A percentile compares a stretch with the other conserved stretches of the same genome.
These are phyloP conservation scores for Nomada fabriciana DNA, from an alignment of 2,888 invertebrate genomes.

Conservation along the genomic window DNA sequence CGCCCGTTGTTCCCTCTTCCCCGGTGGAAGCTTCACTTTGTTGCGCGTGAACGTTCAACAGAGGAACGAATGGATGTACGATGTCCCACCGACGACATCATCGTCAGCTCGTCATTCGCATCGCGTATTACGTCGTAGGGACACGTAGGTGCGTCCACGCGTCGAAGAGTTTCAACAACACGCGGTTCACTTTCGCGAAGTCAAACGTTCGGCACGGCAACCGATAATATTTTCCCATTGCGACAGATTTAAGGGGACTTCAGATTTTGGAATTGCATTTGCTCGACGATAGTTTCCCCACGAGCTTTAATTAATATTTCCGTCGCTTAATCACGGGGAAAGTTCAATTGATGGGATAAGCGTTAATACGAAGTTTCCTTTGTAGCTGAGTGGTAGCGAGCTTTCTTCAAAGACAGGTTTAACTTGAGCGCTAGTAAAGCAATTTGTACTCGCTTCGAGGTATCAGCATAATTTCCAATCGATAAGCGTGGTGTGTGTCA, in stretches of 20 bases:
- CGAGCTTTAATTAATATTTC: neutral
- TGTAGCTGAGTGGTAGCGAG: neutral
- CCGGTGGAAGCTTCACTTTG: constrained; percentile 66
- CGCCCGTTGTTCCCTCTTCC: constrained; percentile 45
- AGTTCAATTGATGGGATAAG: neutral
- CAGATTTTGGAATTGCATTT: neutral
- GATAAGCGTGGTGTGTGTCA: constrained; percentile 11
- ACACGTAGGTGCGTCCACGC: constrained; percentile 43
- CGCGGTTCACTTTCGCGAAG: neutral
- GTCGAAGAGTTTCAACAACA: neutral
- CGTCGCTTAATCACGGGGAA: neutral
- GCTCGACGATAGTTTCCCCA: neutral
- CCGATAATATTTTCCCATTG: neutral
- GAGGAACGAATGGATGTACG: constrained; percentile 37
- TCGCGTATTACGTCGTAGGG: constrained; percentile 30
- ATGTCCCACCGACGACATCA: constrained; percentile 45
- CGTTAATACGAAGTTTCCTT: neutral
- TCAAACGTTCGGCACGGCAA: neutral
- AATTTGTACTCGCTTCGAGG: constrained; percentile 4
- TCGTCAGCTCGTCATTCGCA: constrained; percentile 26
- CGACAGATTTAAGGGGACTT: neutral
- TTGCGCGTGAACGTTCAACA: constrained; percentile 27
- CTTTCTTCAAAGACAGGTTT: neutral
- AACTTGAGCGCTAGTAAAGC: neutral
- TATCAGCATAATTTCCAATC: constrained; percentile 30